phyloP scores from a whole-genome alignment of 2,797 vertebrate species.

The Champsocephalus esox region DNA sequence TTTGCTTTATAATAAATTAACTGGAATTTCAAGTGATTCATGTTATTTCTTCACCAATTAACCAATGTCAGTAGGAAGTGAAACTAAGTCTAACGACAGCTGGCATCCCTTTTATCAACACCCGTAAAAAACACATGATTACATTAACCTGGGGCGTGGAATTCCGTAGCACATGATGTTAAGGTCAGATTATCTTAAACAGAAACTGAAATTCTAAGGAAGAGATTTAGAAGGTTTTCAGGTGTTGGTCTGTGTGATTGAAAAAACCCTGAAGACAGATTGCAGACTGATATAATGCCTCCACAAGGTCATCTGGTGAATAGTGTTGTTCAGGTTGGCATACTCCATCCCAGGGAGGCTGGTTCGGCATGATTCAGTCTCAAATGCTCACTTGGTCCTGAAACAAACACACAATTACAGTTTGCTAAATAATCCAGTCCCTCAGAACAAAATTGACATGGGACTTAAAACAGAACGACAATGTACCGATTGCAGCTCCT shows the following conservation, averaged over 20 bases:
- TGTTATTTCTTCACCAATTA: too few relatives aligned
- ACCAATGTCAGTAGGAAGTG: background rate
- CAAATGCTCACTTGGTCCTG: slow-evolving; percentile 46
- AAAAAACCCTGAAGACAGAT: background rate
- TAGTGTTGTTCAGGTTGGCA: background rate
- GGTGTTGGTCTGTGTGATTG: background rate
- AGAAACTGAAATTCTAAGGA: background rate
- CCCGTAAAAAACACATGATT: background rate
- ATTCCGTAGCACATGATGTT: background rate
- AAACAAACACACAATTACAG: slow-evolving; percentile 32
- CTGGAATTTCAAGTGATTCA: too few relatives aligned
- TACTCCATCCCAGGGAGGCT: background rate
- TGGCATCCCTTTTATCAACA: background rate
- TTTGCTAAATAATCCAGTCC: background rate
- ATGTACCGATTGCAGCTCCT: background rate
- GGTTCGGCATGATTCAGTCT: slow-evolving; percentile 12
- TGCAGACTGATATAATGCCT: background rate
- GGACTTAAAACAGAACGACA: background rate
- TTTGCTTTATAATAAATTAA: too few relatives aligned
- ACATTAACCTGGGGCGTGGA: background rate
- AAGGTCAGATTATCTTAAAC: background rate
- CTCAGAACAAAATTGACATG: slow-evolving; percentile 3
- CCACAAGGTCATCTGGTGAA: background rate
- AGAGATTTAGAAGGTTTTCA: slow-evolving; percentile 16
- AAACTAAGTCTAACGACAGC: background rate